Evolutionary conservation across 2,797 vertebrate genomes (phyloP), one percentile per base, ranked within the genome.

Genomic region (Acanthurus tractus): DNA sequence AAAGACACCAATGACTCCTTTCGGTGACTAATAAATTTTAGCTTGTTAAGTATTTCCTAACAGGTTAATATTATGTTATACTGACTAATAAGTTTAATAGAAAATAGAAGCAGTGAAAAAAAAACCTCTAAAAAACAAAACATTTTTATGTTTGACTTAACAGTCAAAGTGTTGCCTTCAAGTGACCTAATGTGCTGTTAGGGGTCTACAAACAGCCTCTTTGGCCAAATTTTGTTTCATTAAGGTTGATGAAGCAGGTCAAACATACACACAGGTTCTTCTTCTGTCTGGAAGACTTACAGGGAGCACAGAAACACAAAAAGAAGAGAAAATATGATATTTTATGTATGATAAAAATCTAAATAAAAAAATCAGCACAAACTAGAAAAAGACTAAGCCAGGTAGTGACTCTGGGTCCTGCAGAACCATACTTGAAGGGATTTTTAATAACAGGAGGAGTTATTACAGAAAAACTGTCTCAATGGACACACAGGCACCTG

Each of bases 1-100:
- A 56, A 76, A 70, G 25, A 54, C 48, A 62, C 72, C 23, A 67
- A 6, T 23, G 44, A 53, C 29, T 44, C 22, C 22, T 66, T 78
- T 65, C 20, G 67, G 40, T 44, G 6, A 46, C 34, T 50, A 46
- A 57, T 59, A 50, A 36, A 57, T 59, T 36, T 44, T 49, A 15
- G 50, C n/a, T 25, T 76, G 15, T 72, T 61, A 48, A 57, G 11
- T 13, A 57, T 48, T 68, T 57, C 8, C 1, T 38, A 23, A 49
- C 3, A 45, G 4, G 18, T 48, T 8, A 4, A 50, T 55, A 22
- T 20, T 17, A 9, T 40, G 6, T 18, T 1, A 25, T 44, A 11
- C 6, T 67, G 42, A 46, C 23, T 22, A 12, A 14, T 13, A n/a
- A 6, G n/a, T n/a, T 3, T 8, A 6, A 36, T 11, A 50, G 22